Percentiles rank a stretch among this genome's conserved stretches.
phyloP scores from a whole-genome alignment of 2,888 invertebrate species.

The Ommatoiulus sabulosus region DNA sequence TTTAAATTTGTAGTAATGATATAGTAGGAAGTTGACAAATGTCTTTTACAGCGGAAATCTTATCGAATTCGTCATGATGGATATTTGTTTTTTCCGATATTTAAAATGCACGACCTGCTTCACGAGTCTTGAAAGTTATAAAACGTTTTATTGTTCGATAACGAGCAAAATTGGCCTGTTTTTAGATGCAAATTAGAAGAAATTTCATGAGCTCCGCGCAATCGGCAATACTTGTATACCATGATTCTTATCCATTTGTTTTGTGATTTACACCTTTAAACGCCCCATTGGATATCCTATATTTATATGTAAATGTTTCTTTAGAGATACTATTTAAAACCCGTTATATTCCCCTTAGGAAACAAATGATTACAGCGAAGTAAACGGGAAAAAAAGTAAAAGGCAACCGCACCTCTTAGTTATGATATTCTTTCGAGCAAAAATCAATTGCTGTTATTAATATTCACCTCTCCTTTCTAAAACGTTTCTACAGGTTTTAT shows the following conservation, averaged over 20 bases:
- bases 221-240: neutral
- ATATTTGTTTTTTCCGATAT: neutral
- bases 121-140: neutral
- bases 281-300: neutral
- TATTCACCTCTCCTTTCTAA: neutral
- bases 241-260: neutral
- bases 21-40: neutral
- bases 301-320: neutral
- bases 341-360: neutral
- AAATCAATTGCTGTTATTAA: neutral
- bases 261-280: neutral
- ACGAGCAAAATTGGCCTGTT: neutral
- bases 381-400: neutral
- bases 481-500: neutral
- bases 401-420: neutral
- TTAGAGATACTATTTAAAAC: neutral
- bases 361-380: neutral
- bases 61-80: neutral
- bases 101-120: neutral
- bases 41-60: neutral
- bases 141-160: neutral
- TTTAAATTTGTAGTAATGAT: neutral
- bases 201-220: too few relatives aligned
- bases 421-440: neutral
- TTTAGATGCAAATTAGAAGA: neutral